A percentile compares a stretch with the other conserved stretches of the same genome.
phyloP scores from a whole-genome alignment of 2,113 vertebrate genomes.

The Cygnus buccinator region DNA sequence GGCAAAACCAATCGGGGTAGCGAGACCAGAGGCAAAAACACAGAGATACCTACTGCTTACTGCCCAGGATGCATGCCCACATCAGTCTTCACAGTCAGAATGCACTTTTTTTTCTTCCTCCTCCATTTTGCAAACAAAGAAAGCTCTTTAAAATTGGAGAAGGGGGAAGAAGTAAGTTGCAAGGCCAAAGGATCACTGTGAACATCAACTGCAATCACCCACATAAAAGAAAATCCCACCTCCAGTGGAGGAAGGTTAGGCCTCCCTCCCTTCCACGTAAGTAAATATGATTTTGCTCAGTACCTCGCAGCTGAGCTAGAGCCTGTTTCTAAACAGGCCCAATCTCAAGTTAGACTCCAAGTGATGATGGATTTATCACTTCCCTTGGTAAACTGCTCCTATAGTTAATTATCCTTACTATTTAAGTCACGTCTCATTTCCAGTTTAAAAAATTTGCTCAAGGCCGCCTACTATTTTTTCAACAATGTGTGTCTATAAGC shows the following conservation, averaged over 20 bases:
- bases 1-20: neutral
- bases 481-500: neutral
- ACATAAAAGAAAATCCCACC: neutral
- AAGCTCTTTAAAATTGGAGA: neutral
- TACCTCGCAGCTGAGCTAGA: neutral
- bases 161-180: neutral
- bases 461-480: neutral
- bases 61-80: fast-evolving
- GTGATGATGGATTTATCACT: constrained; percentile 60
- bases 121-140: neutral
- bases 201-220: neutral
- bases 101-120: neutral
- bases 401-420: constrained; percentile 61
- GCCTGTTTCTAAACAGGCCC: neutral
- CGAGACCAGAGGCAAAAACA: neutral
- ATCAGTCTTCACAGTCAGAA: neutral
- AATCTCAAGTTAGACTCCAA: neutral
- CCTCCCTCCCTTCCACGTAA: neutral
- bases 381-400: constrained; percentile 48
- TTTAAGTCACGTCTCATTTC: constrained; percentile 65
- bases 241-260: neutral
- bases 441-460: neutral
- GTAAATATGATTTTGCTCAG: neutral
- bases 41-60: fast-evolving
- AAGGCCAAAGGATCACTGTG: neutral